Percentiles rank a stretch among this genome's conserved stretches.
phyloP scores from a whole-genome alignment of 2,113 vertebrate genomes.

The Notarius quadriscutis region DNA sequence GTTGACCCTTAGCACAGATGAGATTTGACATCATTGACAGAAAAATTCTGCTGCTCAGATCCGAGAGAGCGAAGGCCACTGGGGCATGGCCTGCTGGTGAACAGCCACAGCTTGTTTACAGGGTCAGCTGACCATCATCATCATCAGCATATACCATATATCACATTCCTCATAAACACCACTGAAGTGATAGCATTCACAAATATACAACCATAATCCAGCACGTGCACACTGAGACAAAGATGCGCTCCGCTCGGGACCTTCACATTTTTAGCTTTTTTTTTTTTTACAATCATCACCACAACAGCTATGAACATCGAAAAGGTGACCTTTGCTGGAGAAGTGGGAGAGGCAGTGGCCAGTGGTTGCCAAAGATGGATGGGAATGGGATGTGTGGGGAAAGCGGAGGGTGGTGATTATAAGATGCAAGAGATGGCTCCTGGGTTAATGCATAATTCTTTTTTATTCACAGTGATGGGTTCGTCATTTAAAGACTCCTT shows the following conservation, averaged over 20 bases:
- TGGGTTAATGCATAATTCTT: slow-evolving; percentile 78
- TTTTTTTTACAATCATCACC: slow-evolving; percentile 52
- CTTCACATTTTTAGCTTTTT: slow-evolving; percentile 5
- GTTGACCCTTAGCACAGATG: slow-evolving; percentile 60
- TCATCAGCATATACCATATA: slow-evolving; percentile 42
- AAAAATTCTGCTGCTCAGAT: slow-evolving; percentile 50
- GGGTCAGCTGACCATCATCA: slow-evolving; percentile 62
- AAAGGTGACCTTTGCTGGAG: slow-evolving; percentile 50
- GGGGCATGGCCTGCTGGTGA: slow-evolving; percentile 55
- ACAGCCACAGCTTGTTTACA: slow-evolving; percentile 53
- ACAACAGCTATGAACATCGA: slow-evolving; percentile 60
- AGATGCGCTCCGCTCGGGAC: slow-evolving; percentile 2
- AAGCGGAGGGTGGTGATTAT: slow-evolving; percentile 55
- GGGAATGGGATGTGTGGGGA: slow-evolving; percentile 49
- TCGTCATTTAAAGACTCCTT: slow-evolving; percentile 77
- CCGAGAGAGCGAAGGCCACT: slow-evolving; percentile 56
- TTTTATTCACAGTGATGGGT: slow-evolving; percentile 83
- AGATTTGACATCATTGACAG: slow-evolving; percentile 79
- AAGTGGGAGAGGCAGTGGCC: slow-evolving; percentile 46
- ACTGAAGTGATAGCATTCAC: slow-evolving; percentile 34
- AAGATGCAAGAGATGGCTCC: slow-evolving; percentile 76
- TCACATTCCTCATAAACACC: slow-evolving; percentile 7
- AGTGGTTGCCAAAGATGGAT: slow-evolving; percentile 31
- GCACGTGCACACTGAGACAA: slow-evolving; percentile 47
- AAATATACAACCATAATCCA: slow-evolving; percentile 38